Percentiles rank a stretch among this genome's conserved stretches.
Conservation (phyloP, 2,113 vertebrate genomes). For the Lepus timidus region DNA sequence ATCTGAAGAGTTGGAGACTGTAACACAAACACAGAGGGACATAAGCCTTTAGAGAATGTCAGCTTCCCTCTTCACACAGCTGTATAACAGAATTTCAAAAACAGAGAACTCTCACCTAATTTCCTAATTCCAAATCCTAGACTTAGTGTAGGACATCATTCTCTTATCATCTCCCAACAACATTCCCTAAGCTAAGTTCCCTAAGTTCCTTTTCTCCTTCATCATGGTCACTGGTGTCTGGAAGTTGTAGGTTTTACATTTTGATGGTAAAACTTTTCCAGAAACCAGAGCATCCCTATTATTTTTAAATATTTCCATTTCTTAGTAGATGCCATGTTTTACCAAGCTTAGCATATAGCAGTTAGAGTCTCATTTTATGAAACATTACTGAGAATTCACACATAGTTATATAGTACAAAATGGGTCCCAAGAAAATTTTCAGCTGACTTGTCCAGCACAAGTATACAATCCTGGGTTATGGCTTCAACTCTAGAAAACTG, state of each 20-base stretch:
- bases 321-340: constrained; percentile 25
- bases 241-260: constrained; percentile 32
- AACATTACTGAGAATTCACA: constrained; percentile 45
- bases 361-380: constrained; percentile 55
- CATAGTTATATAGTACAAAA: constrained; percentile 1
- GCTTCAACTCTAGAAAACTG: constrained; percentile 13
- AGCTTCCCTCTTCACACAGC: neutral
- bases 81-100: neutral
- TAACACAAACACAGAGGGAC: neutral
- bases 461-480: neutral
- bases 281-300: constrained; percentile 20
- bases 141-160: constrained; percentile 40
- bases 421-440: constrained; percentile 31
- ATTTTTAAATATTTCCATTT: constrained; percentile 36
- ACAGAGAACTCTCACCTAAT: neutral
- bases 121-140: constrained; percentile 43
- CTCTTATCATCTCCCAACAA: neutral
- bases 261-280: neutral
- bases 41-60: neutral
- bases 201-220: constrained; percentile 9
- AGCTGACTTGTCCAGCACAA: constrained; percentile 20
- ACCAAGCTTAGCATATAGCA: constrained; percentile 29
- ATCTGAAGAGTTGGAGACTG: neutral
- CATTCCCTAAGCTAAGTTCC: neutral
- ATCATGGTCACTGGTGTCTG: neutral